A percentile compares a stretch with the other conserved stretches of the same genome.
Evolutionary conservation across 2,113 vertebrate species (phyloP).

Genomic region (Panurus biarmicus): DNA sequence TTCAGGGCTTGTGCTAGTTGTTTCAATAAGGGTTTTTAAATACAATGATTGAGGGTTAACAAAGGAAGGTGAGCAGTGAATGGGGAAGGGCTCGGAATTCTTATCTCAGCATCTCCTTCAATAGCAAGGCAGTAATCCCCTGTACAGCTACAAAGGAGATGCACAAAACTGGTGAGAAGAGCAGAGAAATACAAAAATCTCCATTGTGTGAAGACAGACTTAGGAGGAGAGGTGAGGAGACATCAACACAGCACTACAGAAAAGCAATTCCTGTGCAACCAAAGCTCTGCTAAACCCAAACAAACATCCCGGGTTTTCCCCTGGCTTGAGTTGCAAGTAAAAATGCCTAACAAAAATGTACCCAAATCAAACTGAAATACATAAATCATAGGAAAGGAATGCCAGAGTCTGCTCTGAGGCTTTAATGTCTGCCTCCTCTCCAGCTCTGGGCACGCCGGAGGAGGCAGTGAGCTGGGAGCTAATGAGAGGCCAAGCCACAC

Average conservation of each 20-base stretch:
- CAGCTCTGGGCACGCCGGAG: rapidly evolving
- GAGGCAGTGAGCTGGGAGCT: background rate
- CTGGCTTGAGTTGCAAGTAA: background rate
- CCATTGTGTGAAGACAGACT: background rate
- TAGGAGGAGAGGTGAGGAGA: background rate
- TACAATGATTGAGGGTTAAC: rapidly evolving
- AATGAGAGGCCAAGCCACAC: background rate
- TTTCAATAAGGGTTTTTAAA: background rate
- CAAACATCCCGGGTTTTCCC: background rate
- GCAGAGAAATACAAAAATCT: background rate
- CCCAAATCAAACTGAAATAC: background rate
- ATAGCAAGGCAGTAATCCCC: background rate
- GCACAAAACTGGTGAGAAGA: background rate
- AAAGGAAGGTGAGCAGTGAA: background rate
- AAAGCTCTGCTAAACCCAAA: background rate
- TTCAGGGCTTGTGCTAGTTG: background rate
- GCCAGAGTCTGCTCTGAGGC: background rate
- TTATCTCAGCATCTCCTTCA: background rate
- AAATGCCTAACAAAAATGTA: background rate
- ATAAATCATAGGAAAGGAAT: background rate
- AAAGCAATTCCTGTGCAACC: background rate
- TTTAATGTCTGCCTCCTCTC: background rate
- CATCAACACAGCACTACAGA: background rate
- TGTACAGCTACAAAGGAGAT: background rate
- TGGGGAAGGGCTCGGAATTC: background rate